Conservation (phyloP, 2,797 vertebrate genomes). For the Chelidonichthys spinosus region DNA sequence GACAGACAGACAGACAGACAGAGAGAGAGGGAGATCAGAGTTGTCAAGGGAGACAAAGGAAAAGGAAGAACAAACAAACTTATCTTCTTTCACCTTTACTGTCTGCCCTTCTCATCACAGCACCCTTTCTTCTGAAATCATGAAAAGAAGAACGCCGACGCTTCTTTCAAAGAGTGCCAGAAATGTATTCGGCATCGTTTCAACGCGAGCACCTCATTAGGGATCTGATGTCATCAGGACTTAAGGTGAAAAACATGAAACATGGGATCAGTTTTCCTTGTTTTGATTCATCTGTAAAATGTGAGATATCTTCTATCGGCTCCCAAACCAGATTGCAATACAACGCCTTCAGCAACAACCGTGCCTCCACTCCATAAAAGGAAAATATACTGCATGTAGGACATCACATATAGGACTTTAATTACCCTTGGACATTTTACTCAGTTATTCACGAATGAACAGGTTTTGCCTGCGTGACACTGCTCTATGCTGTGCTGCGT, state of each 20-base stretch:
- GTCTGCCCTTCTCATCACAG: conserved; percentile 36
- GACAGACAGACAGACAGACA: conserved; percentile 6
- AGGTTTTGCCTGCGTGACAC: too few species aligned
- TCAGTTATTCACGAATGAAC: neutral
- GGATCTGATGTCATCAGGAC: neutral
- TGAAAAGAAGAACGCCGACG: neutral
- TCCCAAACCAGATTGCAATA: neutral
- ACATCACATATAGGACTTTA: neutral
- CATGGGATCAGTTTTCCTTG: neutral
- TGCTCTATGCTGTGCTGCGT: too few species aligned
- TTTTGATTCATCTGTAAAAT: neutral
- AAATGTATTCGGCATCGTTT: conserved; percentile 9
- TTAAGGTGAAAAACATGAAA: neutral
- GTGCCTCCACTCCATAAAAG: neutral
- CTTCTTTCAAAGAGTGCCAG: conserved; percentile 20
- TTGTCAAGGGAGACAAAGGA: conserved; percentile 41
- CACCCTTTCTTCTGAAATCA: conserved; percentile 30
- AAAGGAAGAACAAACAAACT: conserved; percentile 31
- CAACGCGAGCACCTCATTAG: neutral
- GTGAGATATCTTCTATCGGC: too few species aligned
- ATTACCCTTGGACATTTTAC: too few species aligned
- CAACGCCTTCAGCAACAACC: neutral
- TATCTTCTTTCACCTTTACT: conserved; percentile 46
- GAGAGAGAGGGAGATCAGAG: conserved; percentile 34
- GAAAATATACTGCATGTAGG: neutral